A percentile compares a stretch with the other conserved stretches of the same genome.
Conservation (phyloP, 2,797 vertebrate species). For the Spondyliosoma cantharus region DNA sequence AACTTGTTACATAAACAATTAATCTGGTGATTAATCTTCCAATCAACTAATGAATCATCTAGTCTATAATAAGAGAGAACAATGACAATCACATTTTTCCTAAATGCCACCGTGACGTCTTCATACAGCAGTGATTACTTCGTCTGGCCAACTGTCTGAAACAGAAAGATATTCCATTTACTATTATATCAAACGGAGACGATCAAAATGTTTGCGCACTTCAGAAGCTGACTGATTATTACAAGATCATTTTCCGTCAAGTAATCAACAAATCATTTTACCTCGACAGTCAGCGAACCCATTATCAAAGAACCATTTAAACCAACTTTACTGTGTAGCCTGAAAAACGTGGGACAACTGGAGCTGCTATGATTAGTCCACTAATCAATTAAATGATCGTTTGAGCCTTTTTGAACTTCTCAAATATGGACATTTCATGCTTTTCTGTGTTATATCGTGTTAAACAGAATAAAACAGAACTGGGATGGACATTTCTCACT, state of each 20-base stretch:
- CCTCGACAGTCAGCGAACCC: too few species aligned
- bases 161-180: neutral
- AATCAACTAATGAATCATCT: neutral
- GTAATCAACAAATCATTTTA: neutral
- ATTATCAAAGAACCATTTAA: neutral
- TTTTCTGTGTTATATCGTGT: too few species aligned
- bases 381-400: too few species aligned
- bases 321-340: neutral
- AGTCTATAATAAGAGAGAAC: neutral
- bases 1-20: neutral
- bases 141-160: too few species aligned
- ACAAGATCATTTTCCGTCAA: neutral
- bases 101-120: too few species aligned
- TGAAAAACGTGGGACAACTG: neutral
- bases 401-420: too few species aligned
- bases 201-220: neutral
- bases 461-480: too few species aligned
- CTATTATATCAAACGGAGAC: neutral
- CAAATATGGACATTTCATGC: too few species aligned
- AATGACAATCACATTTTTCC: neutral
- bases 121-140: too few species aligned
- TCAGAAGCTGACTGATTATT: neutral
- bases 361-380: too few species aligned
- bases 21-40: neutral
- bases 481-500: too few species aligned